A percentile compares a stretch with the other conserved stretches of the same genome.
These are phyloP conservation scores for Trichonephila clavata DNA, from an alignment of 1,140 invertebrate species.

Conservation along the genomic window DNA sequence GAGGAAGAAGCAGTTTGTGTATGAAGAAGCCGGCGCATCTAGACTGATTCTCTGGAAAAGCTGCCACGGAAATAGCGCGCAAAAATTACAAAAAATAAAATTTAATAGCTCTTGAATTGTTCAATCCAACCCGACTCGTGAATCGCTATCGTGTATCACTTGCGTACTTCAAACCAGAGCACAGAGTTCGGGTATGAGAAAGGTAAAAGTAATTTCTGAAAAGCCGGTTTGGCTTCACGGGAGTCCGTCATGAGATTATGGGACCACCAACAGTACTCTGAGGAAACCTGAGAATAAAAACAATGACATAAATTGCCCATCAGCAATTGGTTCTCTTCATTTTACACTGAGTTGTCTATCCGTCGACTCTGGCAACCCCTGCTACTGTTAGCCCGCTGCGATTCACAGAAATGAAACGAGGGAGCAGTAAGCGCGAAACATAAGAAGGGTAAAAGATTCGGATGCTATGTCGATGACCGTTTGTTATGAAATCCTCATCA, in stretches of 20 bases:
- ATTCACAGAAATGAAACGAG: neutral
- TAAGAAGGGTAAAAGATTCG: no score
- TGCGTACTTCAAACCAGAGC: neutral
- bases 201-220: neutral
- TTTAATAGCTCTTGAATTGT: no score
- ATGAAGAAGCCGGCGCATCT: no score
- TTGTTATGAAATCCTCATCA: no score
- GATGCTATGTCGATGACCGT: neutral
- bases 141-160: neutral
- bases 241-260: neutral
- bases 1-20: no score
- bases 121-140: no score
- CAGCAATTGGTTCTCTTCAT: neutral
- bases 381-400: neutral
- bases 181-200: neutral
- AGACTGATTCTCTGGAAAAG: no score
- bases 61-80: no score
- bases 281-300: neutral
- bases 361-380: neutral
- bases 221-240: conserved; percentile 18
- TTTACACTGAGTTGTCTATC: neutral
- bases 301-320: neutral
- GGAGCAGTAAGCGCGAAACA: neutral
- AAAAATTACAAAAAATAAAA: no score
- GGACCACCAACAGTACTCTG: neutral